Conservation (phyloP, 2,797 vertebrate genomes). For the Enteromius mattozi region DNA sequence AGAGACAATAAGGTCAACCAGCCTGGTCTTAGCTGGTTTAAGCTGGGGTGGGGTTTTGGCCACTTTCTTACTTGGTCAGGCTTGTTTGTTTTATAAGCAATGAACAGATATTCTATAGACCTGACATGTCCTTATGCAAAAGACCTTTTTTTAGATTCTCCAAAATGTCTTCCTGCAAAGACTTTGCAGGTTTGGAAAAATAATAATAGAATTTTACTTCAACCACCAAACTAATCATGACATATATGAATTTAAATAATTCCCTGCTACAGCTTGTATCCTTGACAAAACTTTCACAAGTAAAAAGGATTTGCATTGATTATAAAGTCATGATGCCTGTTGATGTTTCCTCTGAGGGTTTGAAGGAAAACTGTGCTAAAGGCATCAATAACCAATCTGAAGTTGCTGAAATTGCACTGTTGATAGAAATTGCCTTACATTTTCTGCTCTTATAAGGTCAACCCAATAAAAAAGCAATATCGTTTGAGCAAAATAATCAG, state of each 20-base stretch:
- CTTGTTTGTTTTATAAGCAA: no score
- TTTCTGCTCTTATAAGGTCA: slow-evolving; percentile 36
- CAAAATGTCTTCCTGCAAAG: background rate
- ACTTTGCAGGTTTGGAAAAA: background rate
- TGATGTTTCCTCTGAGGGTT: slow-evolving; percentile 8
- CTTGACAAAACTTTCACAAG: background rate
- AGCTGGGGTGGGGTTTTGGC: no score
- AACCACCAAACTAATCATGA: background rate
- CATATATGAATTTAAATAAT: background rate
- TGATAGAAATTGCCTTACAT: slow-evolving; percentile 46
- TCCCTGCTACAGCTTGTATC: background rate
- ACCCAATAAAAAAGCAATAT: slow-evolving; percentile 51
- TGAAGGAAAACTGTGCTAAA: slow-evolving; percentile 1
- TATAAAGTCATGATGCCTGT: slow-evolving; percentile 16
- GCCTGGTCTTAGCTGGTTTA: no score
- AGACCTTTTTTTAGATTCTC: background rate
- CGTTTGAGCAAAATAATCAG: slow-evolving; percentile 40
- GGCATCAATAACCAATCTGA: slow-evolving; percentile 34
- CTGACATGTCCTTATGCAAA: background rate
- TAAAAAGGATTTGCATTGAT: slow-evolving; percentile 20
- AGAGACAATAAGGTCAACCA: background rate
- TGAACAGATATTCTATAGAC: background rate
- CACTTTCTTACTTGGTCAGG: no score
- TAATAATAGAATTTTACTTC: background rate
- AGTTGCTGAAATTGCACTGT: slow-evolving; percentile 18